Conservation (phyloP, 1,140 invertebrate genomes). For the Drosophila serrata region DNA sequence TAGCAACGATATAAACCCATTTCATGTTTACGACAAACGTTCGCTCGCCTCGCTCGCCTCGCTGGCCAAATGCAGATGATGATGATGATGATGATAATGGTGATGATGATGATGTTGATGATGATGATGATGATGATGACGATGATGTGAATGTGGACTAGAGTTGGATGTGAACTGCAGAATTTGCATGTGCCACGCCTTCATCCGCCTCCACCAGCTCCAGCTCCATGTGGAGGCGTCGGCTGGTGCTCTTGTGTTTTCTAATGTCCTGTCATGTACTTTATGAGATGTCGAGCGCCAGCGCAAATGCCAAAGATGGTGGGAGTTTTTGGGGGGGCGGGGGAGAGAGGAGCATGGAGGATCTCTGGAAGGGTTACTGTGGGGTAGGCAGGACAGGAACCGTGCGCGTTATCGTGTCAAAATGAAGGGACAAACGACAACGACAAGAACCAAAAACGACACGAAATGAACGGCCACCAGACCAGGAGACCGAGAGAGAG, state of each 20-base stretch:
- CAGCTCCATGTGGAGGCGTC: constrained; percentile 61
- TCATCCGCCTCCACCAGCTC: background rate
- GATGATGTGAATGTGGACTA: constrained; percentile 18
- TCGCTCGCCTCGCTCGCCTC: constrained; percentile 32
- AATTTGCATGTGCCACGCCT: constrained; percentile 69
- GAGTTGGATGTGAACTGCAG: constrained; percentile 31
- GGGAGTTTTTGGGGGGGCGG: too few relatives aligned
- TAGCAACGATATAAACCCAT: constrained; percentile 85
- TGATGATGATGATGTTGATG: constrained; percentile 10
- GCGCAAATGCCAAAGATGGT: constrained; percentile 81
- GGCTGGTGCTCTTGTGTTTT: constrained; percentile 70
- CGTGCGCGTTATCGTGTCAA: constrained; percentile 80
- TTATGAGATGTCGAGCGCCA: constrained; percentile 83
- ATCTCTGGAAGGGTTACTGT: background rate
- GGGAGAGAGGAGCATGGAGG: background rate
- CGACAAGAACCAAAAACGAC: constrained; percentile 78
- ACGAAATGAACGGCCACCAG: constrained; percentile 54
- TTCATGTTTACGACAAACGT: constrained; percentile 82
- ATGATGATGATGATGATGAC: constrained; percentile 23
- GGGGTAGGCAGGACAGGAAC: constrained; percentile 26
- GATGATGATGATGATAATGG: constrained; percentile 18
- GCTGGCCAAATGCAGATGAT: constrained; percentile 35
- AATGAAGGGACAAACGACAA: constrained; percentile 82
- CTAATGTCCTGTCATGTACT: constrained; percentile 84
- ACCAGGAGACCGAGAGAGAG: constrained; percentile 25